These are phyloP conservation scores for Protosalanx chinensis DNA, from an alignment of 2,797 vertebrate species.

Conservation along the genomic window DNA sequence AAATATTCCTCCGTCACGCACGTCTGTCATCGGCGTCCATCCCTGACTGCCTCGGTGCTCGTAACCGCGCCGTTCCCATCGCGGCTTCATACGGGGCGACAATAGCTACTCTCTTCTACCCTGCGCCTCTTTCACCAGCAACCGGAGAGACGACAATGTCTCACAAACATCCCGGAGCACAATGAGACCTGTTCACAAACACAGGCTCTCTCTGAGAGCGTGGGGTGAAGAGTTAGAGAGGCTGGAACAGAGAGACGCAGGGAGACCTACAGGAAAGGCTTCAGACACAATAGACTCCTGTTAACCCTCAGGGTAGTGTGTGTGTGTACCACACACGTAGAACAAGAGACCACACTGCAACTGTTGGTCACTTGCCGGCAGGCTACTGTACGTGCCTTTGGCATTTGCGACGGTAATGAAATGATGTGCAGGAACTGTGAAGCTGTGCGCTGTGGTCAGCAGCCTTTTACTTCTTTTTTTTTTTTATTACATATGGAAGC, in stretches of 20 bases:
- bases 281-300: slow-evolving; percentile 47
- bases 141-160: slow-evolving; percentile 48
- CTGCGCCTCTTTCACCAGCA: slow-evolving; percentile 46
- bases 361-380: too few relatives aligned
- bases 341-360: too few relatives aligned
- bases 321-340: too few relatives aligned
- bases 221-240: slow-evolving; percentile 43
- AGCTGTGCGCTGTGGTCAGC: too few relatives aligned
- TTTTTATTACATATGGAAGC: too few relatives aligned
- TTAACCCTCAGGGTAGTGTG: slow-evolving; percentile 28
- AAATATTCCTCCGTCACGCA: slow-evolving; percentile 5
- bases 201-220: slow-evolving; percentile 27
- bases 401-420: too few relatives aligned
- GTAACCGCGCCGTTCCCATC: slow-evolving; percentile 44
- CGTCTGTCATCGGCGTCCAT: slow-evolving; percentile 20
- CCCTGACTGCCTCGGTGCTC: slow-evolving; percentile 22
- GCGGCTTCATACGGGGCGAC: slow-evolving; percentile 49
- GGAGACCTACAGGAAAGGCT: slow-evolving; percentile 47
- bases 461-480: too few relatives aligned
- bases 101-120: slow-evolving; percentile 47
- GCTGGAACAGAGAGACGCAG: slow-evolving; percentile 37
- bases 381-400: too few relatives aligned
- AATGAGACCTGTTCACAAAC: slow-evolving; percentile 33
- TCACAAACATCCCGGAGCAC: slow-evolving; percentile 48
- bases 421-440: too few relatives aligned